These are phyloP conservation scores for Podarcis muralis DNA, from an alignment of 2,113 vertebrate genomes.

Conservation along the genomic window DNA sequence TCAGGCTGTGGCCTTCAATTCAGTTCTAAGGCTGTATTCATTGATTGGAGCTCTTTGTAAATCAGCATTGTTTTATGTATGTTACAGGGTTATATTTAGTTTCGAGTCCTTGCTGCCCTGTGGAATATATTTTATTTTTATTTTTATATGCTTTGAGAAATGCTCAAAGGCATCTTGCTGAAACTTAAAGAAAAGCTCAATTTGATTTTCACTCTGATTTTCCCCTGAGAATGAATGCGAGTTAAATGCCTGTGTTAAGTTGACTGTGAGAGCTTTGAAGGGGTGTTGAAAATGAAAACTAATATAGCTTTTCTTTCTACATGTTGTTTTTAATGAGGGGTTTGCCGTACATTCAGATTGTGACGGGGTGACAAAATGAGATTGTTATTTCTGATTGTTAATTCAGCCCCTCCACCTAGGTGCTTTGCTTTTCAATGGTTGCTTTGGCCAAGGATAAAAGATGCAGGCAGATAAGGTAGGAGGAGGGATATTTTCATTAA, in stretches of 20 bases:
- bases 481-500: neutral
- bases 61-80: neutral
- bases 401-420: neutral
- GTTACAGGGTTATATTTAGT: neutral
- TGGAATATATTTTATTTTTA: neutral
- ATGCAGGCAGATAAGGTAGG: neutral
- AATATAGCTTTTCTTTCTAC: conserved; percentile 36
- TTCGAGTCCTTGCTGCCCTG: neutral
- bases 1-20: neutral
- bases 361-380: conserved; percentile 48
- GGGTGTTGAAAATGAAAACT: conserved; percentile 25
- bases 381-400: conserved; percentile 42
- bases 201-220: conserved; percentile 14
- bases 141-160: neutral
- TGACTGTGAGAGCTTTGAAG: conserved; percentile 24
- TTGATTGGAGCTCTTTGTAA: neutral
- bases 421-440: neutral
- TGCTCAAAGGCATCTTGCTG: neutral
- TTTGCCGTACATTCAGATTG: conserved; percentile 4
- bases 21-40: neutral
- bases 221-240: conserved; percentile 10
- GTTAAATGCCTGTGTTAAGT: conserved; percentile 17
- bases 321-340: conserved; percentile 6
- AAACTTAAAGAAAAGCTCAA: conserved; percentile 7
- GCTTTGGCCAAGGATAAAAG: neutral